phyloP scores from a whole-genome alignment of 2,113 vertebrate species.

The Cynopterus brachyotis region DNA sequence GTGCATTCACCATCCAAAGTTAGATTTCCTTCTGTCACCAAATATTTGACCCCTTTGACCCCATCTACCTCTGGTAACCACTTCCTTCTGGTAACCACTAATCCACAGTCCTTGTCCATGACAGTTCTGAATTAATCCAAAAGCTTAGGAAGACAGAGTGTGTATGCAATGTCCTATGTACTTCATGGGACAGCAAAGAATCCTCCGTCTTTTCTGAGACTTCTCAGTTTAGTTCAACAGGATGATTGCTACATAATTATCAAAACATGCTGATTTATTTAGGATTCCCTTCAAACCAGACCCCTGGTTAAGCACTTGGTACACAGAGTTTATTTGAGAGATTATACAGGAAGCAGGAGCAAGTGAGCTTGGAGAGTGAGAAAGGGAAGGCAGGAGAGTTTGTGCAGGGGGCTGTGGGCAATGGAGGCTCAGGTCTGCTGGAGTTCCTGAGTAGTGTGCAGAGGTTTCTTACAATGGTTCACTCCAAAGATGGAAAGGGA shows the following conservation, averaged over 20 bases:
- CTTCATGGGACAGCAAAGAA: neutral
- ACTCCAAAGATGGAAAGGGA: neutral
- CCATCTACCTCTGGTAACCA: no score
- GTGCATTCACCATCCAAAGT: no score
- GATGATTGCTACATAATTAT: neutral
- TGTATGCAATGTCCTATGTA: no score
- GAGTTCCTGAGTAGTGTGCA: neutral
- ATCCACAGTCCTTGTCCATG: no score
- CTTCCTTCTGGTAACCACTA: no score
- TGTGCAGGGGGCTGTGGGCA: accelerated
- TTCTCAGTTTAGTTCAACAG: neutral
- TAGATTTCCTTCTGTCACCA: no score
- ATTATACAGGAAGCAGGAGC: neutral
- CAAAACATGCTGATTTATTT: neutral
- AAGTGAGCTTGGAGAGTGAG: neutral
- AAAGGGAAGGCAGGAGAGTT: neutral
- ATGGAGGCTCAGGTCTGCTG: neutral
- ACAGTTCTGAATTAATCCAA: neutral
- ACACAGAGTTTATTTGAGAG: neutral
- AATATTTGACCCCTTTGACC: no score
- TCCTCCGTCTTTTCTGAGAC: neutral
- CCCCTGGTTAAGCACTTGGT: neutral
- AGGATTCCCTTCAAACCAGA: neutral
- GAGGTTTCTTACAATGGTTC: neutral
- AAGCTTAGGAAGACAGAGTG: neutral